Base-by-base conservation (phyloP, 2,888 invertebrate species). In the Tenthredo scrophulariae region DNA sequence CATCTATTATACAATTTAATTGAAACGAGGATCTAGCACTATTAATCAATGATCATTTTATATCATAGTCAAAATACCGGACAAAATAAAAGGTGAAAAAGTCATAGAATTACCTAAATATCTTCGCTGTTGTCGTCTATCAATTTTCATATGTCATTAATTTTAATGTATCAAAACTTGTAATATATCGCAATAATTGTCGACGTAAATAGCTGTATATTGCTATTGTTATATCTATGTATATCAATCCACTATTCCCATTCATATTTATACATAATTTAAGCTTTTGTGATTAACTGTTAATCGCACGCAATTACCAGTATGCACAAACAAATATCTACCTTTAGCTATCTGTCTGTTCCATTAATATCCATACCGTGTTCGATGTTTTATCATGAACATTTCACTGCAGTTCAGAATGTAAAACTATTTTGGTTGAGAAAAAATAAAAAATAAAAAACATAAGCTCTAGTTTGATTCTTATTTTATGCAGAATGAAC, bases 31-130 rank as follows among this genome's bases (percentile, higher is more conserved):
- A 26, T 43, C 26, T 43, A 43, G 33, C 15, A 74, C 46, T 29
- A 84, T 84, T 46, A 33, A 62, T 84, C n/a, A 40, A 54, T 72
- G 18, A 82, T 86, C 83, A 85, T 89, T 89, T 87, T 88, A 88
- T 85, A 89, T 89, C 91, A 89, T 91, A 91, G 90, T 91, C 85
- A 88, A 86, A 89, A 85, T 91, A 88, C 88, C 88, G 90, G 91
- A 90, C 87, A 85, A 87, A 46, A 86, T 88, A 88, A 89, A 89
- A 91, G 91, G 90, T 91, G 91, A 91, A 86, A 87, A 67, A 67
- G 87, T 13, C n/a, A 58, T 80, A 80, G 54, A n/a, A 77, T 77
- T 77, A 54, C 15, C 3, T 62, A 40, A 26, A 43, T 77, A 46
- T 77, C 43, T 43, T 74, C 22, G 40, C 13, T 40, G 43, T 26